Conservation (phyloP, 2,797 vertebrate species). For the Ciconia nigra region DNA sequence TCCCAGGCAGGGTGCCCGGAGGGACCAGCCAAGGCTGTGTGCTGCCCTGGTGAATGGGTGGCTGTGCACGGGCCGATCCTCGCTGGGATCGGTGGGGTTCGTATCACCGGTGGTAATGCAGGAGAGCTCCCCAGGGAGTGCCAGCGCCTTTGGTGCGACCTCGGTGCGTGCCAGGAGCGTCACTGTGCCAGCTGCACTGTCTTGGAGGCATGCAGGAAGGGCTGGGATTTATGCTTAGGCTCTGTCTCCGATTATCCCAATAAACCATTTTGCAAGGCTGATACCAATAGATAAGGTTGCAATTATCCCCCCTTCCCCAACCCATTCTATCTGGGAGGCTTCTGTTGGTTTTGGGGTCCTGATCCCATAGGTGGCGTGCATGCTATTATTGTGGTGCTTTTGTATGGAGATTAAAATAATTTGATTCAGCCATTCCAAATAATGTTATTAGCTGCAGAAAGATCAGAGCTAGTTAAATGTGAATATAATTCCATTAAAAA, state of each 20-base stretch:
- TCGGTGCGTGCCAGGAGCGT: accelerated
- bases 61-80: background rate
- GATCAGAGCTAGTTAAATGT: background rate
- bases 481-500: background rate
- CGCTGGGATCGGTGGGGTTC: accelerated
- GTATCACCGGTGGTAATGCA: accelerated
- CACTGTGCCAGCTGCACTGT: accelerated
- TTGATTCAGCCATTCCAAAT: background rate
- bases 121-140: background rate
- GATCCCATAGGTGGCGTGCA: background rate
- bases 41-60: background rate
- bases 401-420: background rate
- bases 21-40: background rate
- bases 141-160: accelerated
- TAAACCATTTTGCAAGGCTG: background rate
- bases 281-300: background rate
- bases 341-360: background rate
- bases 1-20: background rate
- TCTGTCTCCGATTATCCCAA: accelerated
- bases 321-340: background rate
- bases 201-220: background rate
- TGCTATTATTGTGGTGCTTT: background rate
- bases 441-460: background rate
- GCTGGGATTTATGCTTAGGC: background rate
- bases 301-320: background rate